Evolutionary conservation across 2,797 vertebrate genomes (phyloP).

Genomic region (Meda fulgida): DNA sequence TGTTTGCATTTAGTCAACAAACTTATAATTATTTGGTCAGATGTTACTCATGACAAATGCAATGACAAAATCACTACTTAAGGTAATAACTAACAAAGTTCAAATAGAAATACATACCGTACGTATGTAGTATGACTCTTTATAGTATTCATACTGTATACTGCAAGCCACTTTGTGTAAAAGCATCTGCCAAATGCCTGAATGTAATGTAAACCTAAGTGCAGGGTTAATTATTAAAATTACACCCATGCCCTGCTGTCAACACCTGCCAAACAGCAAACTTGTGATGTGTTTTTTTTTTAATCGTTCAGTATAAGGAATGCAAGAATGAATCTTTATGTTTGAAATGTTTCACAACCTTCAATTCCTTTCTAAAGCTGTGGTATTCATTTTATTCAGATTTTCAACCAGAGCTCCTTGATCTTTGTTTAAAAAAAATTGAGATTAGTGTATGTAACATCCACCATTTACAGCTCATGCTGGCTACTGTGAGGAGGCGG

Average conservation of each 20-base stretch:
- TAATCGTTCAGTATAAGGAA: not conserved
- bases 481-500: constrained; percentile 74
- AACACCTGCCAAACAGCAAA: not conserved
- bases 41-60: too few relatives aligned
- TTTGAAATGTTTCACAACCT: not conserved
- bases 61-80: not conserved
- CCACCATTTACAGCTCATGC: constrained; percentile 84
- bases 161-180: not conserved
- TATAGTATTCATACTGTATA: not conserved
- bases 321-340: not conserved
- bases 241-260: not conserved
- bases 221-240: not conserved
- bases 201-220: not conserved
- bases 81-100: not conserved
- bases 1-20: not conserved
- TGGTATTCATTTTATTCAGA: not conserved
- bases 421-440: not conserved
- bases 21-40: not conserved
- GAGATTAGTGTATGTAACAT: not conserved
- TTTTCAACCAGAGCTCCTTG: too few relatives aligned
- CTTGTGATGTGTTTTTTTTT: not conserved
- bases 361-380: not conserved
- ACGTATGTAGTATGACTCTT: not conserved
- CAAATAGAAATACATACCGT: not conserved
- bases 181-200: not conserved